Evolutionary conservation across 1,140 invertebrate species (phyloP), one percentile per base, ranked within the genome.

Genomic region (Drosophila insularis): DNA sequence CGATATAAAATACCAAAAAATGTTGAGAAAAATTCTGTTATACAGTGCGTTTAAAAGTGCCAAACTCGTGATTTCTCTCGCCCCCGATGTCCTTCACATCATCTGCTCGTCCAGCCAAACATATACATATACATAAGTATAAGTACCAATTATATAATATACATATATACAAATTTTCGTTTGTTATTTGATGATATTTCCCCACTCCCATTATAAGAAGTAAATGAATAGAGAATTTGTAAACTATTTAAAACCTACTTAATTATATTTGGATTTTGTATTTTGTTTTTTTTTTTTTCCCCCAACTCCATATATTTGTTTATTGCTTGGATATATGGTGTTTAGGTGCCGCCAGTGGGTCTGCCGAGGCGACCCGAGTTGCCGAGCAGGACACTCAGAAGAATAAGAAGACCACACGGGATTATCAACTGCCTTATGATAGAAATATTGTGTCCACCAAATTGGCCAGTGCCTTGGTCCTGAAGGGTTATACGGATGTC

Each of bases 401-500:
- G 43, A 19, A 11, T 0, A 19, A 50, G 54, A 68, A 61, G 17
- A 35, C 27, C 0, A 31, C 54, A n/a, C 14, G n/a, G 4, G 55
- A 71, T 0, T 78, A 55, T 17, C 66, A 76, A 35, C 60, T 91
- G 35, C 90, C 90, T 10, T 90, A 81, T 27, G 89, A 91, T 21
- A 67, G 90, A 0, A 81, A 91, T 46, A 4, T 89, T 43, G 96
- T 97, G 69, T 95, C 96, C 10, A 93, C 95, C 82, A 95, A 97
- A 91, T 95, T 97, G 80, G 95, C 96, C 1, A 94, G 94, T 23
- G 96, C 95, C 7, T 91, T 97, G 39, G 92, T 96, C 1, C 93
- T 94, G 6, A 95, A 96, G 92, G 96, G 96, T 39, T 95, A 95
- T 90, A 95, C 95, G 0, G 95, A 97, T 91, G 95, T 97, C 1